Evolutionary conservation across 1,140 invertebrate species (phyloP).

Genomic region (Zaprionus capensis): DNA sequence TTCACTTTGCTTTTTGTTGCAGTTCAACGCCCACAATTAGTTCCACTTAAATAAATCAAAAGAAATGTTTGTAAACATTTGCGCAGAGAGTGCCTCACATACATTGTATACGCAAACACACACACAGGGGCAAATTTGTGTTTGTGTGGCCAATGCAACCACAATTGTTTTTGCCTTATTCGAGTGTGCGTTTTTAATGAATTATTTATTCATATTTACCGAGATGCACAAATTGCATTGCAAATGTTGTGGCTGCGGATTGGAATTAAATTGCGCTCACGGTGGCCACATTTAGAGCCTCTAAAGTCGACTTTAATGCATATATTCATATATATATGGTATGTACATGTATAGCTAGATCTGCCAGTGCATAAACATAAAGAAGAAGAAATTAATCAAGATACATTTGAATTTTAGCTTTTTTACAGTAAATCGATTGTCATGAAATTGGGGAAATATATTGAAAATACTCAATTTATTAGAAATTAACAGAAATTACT

Average conservation of each 20-base stretch:
- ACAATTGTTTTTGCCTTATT: slow-evolving; percentile 51
- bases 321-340: not conserved
- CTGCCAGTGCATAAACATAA: too few species aligned
- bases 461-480: too few species aligned
- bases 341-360: not conserved
- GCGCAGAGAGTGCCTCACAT: slow-evolving; percentile 26
- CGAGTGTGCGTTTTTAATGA: slow-evolving; percentile 54
- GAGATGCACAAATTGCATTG: slow-evolving; percentile 52
- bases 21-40: slow-evolving; percentile 82
- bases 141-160: slow-evolving; percentile 49
- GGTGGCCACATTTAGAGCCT: not conserved
- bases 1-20: slow-evolving; percentile 54
- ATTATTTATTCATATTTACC: slow-evolving; percentile 67
- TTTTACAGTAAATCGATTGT: too few species aligned
- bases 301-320: not conserved
- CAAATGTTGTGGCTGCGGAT: not conserved
- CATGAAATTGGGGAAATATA: too few species aligned
- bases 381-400: too few species aligned
- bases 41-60: slow-evolving; percentile 83
- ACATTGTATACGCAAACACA: slow-evolving; percentile 4
- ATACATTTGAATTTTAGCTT: too few species aligned
- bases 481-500: too few species aligned
- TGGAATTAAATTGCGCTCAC: slow-evolving; percentile 5
- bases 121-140: not conserved
- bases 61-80: slow-evolving; percentile 75